These are phyloP conservation scores for Troides aeacus DNA, from an alignment of 2,888 invertebrate genomes.

Conservation along the genomic window DNA sequence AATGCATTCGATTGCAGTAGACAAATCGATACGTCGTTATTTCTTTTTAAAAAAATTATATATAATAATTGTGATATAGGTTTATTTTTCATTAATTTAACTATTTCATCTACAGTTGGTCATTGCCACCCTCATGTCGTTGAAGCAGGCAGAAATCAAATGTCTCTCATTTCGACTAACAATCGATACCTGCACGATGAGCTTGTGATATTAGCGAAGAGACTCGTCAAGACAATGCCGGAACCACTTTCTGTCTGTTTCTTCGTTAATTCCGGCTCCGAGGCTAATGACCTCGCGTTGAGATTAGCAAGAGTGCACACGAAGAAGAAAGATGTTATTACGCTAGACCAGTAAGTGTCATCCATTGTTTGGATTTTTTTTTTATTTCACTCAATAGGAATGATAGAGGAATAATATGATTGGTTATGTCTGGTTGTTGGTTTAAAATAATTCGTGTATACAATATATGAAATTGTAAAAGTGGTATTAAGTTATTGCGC, in stretches of 20 bases:
- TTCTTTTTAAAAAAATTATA: no score
- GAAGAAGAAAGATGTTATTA: conserved; percentile 92
- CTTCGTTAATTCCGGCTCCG: conserved; percentile 99
- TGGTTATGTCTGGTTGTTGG: conserved; percentile 22
- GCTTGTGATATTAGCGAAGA: conserved; percentile 93
- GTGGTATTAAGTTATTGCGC: not conserved
- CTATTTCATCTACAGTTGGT: conserved; percentile 85
- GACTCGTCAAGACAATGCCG: conserved; percentile 91
- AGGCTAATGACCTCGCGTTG: conserved; percentile 98
- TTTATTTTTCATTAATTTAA: not conserved
- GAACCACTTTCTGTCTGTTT: conserved; percentile 93
- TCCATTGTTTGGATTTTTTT: conserved; percentile 25
- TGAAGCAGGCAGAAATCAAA: conserved; percentile 93
- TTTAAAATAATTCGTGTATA: conserved; percentile 3
- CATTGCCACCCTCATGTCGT: conserved; percentile 98
- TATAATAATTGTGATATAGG: no score
- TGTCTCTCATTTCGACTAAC: conserved; percentile 95
- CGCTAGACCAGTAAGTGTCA: conserved; percentile 95
- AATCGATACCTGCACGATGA: conserved; percentile 98
- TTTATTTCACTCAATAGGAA: not conserved
- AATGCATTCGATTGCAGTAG: not conserved
- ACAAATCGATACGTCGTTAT: no score
- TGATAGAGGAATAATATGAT: conserved; percentile 1
- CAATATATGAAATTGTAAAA: not conserved
- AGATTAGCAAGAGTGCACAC: conserved; percentile 94